phyloP scores from a whole-genome alignment of 2,113 vertebrate genomes.

The Propithecus coquereli region DNA sequence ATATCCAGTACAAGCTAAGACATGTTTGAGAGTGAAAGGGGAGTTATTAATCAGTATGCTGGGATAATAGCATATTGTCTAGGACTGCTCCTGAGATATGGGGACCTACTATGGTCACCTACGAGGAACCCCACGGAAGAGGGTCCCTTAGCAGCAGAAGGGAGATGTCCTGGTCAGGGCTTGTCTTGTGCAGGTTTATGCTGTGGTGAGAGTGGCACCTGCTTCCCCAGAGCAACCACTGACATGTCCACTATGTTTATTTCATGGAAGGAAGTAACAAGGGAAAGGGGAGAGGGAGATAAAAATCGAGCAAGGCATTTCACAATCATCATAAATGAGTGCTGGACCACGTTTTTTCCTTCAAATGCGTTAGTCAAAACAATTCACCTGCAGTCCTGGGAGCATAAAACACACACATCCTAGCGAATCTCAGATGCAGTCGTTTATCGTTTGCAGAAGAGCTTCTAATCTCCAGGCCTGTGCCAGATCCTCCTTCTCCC shows the following conservation, averaged over 20 bases:
- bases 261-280: background rate
- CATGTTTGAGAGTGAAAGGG: background rate
- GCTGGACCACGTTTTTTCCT: background rate
- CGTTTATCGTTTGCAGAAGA: rapidly evolving
- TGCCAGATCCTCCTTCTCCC: background rate
- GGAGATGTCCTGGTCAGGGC: background rate
- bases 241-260: background rate
- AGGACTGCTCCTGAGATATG: background rate
- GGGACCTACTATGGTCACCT: rapidly evolving
- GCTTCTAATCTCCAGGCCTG: background rate
- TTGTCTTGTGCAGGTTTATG: too few relatives aligned
- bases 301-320: background rate
- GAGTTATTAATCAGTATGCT: background rate
- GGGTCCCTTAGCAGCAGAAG: background rate
- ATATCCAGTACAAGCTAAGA: rapidly evolving
- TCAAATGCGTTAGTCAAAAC: background rate
- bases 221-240: background rate
- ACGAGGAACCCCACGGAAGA: rapidly evolving
- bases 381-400: background rate
- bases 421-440: background rate
- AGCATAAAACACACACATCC: background rate
- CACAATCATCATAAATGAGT: background rate
- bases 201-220: background rate
- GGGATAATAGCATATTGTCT: background rate
- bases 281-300: background rate